phyloP scores from a whole-genome alignment of 2,888 invertebrate genomes.

The Helicoverpa assulta region DNA sequence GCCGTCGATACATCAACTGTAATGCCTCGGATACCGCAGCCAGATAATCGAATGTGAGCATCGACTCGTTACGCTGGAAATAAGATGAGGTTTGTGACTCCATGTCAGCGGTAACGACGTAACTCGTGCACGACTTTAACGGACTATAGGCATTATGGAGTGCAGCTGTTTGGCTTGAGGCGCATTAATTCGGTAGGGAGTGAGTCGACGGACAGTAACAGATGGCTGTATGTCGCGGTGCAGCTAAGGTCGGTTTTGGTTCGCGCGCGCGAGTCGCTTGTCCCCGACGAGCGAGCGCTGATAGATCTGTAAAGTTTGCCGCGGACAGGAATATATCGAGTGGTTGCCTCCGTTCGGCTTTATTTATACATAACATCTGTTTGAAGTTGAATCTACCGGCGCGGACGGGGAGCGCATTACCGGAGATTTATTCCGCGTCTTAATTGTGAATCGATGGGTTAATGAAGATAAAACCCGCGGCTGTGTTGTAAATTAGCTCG shows the following conservation, averaged over 20 bases:
- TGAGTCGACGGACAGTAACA: constrained; percentile 52
- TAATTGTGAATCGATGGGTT: constrained; percentile 91
- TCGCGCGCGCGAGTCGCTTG: constrained; percentile 71
- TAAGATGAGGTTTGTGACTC: constrained; percentile 86
- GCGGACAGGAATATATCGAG: constrained; percentile 90
- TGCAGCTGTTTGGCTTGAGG: constrained; percentile 51
- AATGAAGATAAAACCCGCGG: constrained; percentile 90
- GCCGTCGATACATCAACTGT: constrained; percentile 89
- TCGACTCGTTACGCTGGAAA: constrained; percentile 89
- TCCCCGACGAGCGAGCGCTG: constrained; percentile 77
- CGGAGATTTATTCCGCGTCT: constrained; percentile 90
- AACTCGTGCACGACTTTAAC: constrained; percentile 65
- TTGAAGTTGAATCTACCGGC: constrained; percentile 90
- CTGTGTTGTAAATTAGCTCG: constrained; percentile 90
- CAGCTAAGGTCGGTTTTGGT: constrained; percentile 77
- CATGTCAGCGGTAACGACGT: constrained; percentile 72
- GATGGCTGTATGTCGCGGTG: constrained; percentile 48
- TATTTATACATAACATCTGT: constrained; percentile 90
- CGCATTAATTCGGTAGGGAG: constrained; percentile 52
- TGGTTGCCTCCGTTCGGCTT: constrained; percentile 90
- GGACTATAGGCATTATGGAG: constrained; percentile 72
- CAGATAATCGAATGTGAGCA: constrained; percentile 90
- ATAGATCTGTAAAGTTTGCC: constrained; percentile 90
- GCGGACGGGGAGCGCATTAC: constrained; percentile 89
- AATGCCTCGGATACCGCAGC: constrained; percentile 89